Percentiles rank a stretch among this genome's conserved stretches.
phyloP scores from a whole-genome alignment of 2,797 vertebrate genomes.

The Anomalospiza imberbis region DNA sequence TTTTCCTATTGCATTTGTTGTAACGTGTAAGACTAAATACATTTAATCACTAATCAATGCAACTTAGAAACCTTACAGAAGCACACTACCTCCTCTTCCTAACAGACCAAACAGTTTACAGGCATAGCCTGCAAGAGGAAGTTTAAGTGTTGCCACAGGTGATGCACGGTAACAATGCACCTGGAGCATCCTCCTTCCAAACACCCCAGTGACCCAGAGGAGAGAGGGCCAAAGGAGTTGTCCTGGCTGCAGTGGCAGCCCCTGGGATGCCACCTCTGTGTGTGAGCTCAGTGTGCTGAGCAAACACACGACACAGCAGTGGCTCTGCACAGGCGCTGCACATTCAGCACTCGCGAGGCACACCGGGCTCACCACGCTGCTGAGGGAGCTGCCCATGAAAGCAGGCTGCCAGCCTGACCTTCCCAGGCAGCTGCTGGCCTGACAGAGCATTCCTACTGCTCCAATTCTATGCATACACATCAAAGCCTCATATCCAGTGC shows the following conservation, averaged over 20 bases:
- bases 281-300: background rate
- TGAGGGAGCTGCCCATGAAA: background rate
- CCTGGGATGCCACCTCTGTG: fast-evolving
- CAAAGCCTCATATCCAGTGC: background rate
- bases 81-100: background rate
- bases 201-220: background rate
- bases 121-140: background rate
- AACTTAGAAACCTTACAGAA: background rate
- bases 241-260: background rate
- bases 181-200: background rate
- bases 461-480: background rate
- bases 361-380: background rate
- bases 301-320: fast-evolving
- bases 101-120: background rate
- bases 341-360: background rate
- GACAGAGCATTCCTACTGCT: background rate
- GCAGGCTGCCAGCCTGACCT: background rate
- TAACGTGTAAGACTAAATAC: background rate
- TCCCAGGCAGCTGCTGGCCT: background rate
- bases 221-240: fast-evolving
- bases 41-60: background rate
- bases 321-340: background rate
- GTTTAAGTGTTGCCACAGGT: background rate
- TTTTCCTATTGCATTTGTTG: background rate
- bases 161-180: background rate